These are phyloP conservation scores for Glaucomys volans DNA, from an alignment of 2,113 vertebrate species.

Conservation along the genomic window DNA sequence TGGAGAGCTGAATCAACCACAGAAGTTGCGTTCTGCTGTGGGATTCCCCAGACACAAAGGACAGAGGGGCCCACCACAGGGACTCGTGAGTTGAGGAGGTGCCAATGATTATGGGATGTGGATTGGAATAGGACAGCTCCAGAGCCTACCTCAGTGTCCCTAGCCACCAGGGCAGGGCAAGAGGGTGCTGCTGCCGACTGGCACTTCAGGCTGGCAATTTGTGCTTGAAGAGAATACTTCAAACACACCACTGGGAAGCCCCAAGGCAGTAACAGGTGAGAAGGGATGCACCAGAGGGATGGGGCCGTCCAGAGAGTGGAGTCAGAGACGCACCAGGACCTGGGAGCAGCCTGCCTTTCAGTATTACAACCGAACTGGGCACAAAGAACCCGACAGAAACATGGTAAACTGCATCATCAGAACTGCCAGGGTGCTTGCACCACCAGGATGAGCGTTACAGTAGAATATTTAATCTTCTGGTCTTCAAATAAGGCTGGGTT, in stretches of 20 bases:
- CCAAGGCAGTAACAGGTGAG: fast-evolving
- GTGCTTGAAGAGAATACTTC: neutral
- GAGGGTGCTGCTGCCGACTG: neutral
- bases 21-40: neutral
- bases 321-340: neutral
- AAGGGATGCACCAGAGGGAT: neutral
- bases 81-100: neutral
- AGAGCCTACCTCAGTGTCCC: neutral
- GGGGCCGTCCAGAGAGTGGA: neutral
- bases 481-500: neutral
- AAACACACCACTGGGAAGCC: fast-evolving
- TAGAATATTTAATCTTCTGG: neutral
- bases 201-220: neutral
- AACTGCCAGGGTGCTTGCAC: neutral
- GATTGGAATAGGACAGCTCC: neutral
- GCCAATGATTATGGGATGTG: neutral
- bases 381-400: fast-evolving
- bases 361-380: neutral
- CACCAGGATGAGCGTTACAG: neutral
- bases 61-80: fast-evolving
- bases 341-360: neutral
- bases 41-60: neutral
- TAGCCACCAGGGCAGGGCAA: neutral
- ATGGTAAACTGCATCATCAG: fast-evolving
- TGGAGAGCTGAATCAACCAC: neutral